Conservation (phyloP, 1,140 invertebrate species). For the Teleogryllus occipitalis region DNA sequence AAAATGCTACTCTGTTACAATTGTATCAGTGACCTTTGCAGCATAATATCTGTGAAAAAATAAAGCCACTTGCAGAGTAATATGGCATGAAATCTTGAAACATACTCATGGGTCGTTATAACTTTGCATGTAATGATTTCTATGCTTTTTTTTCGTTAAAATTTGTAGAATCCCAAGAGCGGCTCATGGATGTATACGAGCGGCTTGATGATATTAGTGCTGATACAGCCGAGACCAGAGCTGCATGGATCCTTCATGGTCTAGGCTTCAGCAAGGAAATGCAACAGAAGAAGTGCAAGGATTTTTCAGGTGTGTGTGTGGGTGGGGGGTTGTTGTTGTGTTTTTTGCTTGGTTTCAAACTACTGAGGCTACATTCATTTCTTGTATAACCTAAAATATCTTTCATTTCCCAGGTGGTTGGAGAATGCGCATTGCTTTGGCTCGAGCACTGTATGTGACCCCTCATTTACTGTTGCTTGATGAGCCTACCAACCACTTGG, state of each 20-base stretch:
- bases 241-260: conserved; percentile 91
- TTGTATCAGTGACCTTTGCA: too few species aligned
- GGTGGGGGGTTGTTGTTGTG: too few species aligned
- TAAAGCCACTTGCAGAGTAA: too few species aligned
- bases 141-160: neutral
- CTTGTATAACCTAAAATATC: neutral
- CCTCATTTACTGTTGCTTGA: conserved; percentile 90
- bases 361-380: neutral
- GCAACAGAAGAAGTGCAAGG: conserved; percentile 85
- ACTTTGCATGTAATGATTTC: too few species aligned
- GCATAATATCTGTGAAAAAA: too few species aligned
- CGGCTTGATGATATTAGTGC: conserved; percentile 93
- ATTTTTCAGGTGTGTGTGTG: conserved; percentile 71
- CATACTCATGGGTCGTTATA: too few species aligned
- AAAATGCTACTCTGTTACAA: too few species aligned
- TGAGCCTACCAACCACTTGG: conserved; percentile 97
- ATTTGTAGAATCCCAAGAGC: conserved; percentile 75
- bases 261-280: conserved; percentile 92
- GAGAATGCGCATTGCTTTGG: conserved; percentile 98
- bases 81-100: too few species aligned
- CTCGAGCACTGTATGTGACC: conserved; percentile 81
- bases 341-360: neutral
- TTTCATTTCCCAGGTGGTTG: conserved; percentile 62
- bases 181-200: conserved; percentile 96
- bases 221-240: conserved; percentile 88